Base-by-base conservation (phyloP, 1,140 invertebrate genomes). In the Drosophila grimshawi region DNA sequence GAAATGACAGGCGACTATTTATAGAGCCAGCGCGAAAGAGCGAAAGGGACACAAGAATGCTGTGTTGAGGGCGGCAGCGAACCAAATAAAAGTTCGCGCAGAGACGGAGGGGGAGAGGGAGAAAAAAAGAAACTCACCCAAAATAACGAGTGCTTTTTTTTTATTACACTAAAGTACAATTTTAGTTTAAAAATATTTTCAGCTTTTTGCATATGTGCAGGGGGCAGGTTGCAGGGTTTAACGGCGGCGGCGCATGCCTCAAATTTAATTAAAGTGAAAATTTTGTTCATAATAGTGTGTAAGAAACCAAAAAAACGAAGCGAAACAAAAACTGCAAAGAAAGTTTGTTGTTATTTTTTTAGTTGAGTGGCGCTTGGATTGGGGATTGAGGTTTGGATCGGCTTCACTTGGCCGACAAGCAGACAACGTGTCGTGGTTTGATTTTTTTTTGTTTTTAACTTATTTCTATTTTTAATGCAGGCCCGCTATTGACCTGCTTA, bases 221-320 rank as follows among this genome's bases (percentile, higher is more conserved):
- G 85, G 72, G 75, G 55, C 71, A 49, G 53, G 60, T 67, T 61
- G 19, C 19, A 19, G 19, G 19, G 19, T 73, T 78, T 74, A 79
- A 68, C 51, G 57, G 29, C 43, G 46, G 53, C 52, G 74, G 80
- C 72, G 80, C 83, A 88, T 86, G 83, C 83, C 80, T 88, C 68
- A 88, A 88, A 83, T 88, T 88, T 83, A 88, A 88, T 88, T 88
- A 88, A 88, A 88, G 83, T 88, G 83, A 88, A 88, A 88, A 88
- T 86, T 72, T 86, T 61, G 73, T 66, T 51, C 55, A 64, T 72
- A 82, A 79, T 66, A 64, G 19, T 19, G 19, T 19, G 19, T n/a
- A 60, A 33, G 32, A 29, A 37, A 33, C 32, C 59, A 33, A 53
- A 66, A 19, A 73, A 76, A 60, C 75, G 39, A 43, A 74, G 10